Conservation (phyloP, 2,797 vertebrate genomes). For the Merluccius polli region DNA sequence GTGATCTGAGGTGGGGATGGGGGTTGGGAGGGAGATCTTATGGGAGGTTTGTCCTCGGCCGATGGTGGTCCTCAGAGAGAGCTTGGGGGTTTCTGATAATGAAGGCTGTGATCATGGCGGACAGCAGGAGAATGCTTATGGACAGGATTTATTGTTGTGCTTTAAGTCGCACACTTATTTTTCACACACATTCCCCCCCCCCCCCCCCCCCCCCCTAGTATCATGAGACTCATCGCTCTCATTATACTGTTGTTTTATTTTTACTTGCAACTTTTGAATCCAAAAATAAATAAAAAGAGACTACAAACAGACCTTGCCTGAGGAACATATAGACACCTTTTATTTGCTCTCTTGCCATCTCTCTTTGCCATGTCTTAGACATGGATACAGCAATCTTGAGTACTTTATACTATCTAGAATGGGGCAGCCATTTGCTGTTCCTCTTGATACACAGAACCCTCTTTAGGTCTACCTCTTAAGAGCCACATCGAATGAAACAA, state of each 20-base stretch:
- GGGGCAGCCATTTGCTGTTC: background rate
- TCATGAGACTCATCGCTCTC: background rate
- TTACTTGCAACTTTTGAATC: background rate
- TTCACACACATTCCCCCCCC: background rate
- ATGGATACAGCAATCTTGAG: constrained; percentile 27
- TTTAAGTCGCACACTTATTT: background rate
- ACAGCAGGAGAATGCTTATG: background rate
- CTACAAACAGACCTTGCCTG: background rate
- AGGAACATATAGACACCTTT: constrained; percentile 18
- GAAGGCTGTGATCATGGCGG: background rate
- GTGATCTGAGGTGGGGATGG: background rate
- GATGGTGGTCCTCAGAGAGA: constrained; percentile 16
- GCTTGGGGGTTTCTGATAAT: background rate
- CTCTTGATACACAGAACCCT: background rate
- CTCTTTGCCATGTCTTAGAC: constrained; percentile 57
- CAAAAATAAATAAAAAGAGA: background rate
- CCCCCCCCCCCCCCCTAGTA: no score
- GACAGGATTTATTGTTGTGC: background rate
- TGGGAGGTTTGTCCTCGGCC: constrained; percentile 29
- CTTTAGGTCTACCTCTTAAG: background rate
- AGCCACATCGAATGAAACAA: constrained; percentile 47
- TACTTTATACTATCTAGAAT: constrained; percentile 36
- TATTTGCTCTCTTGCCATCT: constrained; percentile 42
- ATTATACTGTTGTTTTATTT: background rate
- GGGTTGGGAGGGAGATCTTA: constrained; percentile 15